Conservation (phyloP, 2,113 vertebrate species). For the Leucoraja erinaceus region DNA sequence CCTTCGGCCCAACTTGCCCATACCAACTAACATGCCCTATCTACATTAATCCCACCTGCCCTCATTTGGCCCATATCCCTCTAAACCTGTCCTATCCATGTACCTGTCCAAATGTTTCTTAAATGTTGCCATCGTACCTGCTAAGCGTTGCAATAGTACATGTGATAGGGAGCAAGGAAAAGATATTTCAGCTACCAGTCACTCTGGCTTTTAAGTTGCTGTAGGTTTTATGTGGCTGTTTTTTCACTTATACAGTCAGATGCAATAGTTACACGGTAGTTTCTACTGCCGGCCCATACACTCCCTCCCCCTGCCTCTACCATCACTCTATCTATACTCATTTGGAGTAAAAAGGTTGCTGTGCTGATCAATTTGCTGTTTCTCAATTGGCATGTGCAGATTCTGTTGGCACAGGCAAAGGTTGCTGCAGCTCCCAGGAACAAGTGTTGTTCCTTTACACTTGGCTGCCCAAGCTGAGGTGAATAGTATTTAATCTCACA, state of each 20-base stretch:
- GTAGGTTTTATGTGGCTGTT: slow-evolving; percentile 80
- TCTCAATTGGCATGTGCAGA: slow-evolving; percentile 76
- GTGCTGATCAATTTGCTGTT: slow-evolving; percentile 79
- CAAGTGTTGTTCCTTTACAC: slow-evolving; percentile 71
- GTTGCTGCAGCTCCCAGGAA: slow-evolving; percentile 64
- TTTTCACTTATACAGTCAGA: slow-evolving; percentile 67
- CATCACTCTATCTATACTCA: slow-evolving; percentile 85
- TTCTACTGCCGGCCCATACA: no score
- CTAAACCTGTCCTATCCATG: no score
- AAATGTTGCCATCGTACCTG: no score
- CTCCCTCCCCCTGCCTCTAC: slow-evolving; percentile 60
- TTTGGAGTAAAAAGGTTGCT: slow-evolving; percentile 85
- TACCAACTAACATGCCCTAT: no score
- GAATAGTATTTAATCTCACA: slow-evolving; percentile 73
- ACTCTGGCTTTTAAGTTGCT: slow-evolving; percentile 45
- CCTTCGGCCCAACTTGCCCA: no score
- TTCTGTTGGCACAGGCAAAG: slow-evolving; percentile 72
- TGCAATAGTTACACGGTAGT: slow-evolving; percentile 53
- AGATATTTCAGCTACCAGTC: not conserved
- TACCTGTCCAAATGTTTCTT: no score
- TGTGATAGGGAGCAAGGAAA: not conserved
- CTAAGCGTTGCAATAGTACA: not conserved
- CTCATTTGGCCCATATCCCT: no score
- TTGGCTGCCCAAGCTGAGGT: slow-evolving; percentile 69
- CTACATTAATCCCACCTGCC: no score